These are phyloP conservation scores for Podiceps cristatus DNA, from an alignment of 2,113 vertebrate genomes.

Conservation along the genomic window DNA sequence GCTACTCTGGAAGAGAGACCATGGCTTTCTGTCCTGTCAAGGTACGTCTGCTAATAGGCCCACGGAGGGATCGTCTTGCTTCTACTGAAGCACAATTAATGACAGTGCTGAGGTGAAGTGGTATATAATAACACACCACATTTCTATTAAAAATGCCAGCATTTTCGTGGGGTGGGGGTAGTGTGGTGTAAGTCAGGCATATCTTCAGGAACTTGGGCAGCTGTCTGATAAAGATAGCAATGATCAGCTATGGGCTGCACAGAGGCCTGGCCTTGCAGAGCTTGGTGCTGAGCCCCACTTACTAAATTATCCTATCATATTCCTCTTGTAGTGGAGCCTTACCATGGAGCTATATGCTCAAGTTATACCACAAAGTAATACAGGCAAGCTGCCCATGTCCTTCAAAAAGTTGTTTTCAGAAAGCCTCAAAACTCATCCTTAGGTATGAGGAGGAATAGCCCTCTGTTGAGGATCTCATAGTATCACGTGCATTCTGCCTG, in stretches of 20 bases:
- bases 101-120: neutral
- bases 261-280: neutral
- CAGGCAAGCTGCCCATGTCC: neutral
- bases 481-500: neutral
- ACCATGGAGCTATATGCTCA: neutral
- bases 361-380: neutral
- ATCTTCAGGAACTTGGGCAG: neutral
- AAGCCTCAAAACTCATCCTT: neutral
- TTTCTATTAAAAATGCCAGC: neutral
- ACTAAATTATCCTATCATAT: neutral
- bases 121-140: neutral
- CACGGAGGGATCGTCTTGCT: fast-evolving
- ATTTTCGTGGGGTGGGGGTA: neutral
- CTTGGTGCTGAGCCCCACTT: neutral
- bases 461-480: neutral
- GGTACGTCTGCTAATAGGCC: neutral
- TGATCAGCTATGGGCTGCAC: neutral
- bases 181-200: neutral
- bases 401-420: neutral
- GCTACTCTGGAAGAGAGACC: neutral
- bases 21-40: neutral
- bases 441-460: fast-evolving
- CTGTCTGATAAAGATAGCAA: neutral
- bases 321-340: neutral
- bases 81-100: neutral